These are phyloP conservation scores for Acrocephalus arundinaceus DNA, from an alignment of 2,113 vertebrate genomes.

Conservation along the genomic window DNA sequence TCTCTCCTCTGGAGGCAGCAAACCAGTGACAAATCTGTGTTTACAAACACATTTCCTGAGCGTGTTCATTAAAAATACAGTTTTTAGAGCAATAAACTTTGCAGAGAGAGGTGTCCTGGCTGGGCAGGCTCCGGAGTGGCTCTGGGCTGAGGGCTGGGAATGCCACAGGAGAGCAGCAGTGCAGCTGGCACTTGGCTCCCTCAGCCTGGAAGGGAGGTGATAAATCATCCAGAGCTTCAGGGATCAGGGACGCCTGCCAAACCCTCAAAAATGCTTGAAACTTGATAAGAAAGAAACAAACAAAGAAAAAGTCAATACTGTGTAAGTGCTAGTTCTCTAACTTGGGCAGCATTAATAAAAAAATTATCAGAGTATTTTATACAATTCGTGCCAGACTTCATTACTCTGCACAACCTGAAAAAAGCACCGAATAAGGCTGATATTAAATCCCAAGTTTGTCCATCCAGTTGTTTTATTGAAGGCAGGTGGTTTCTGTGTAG, in stretches of 20 bases:
- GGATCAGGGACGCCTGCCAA: slow-evolving; percentile 56
- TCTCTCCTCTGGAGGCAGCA: neutral
- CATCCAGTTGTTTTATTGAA: neutral
- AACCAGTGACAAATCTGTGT: neutral
- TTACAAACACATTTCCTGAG: neutral
- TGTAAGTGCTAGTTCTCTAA: neutral
- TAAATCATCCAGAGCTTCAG: slow-evolving; percentile 47
- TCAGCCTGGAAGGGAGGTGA: neutral
- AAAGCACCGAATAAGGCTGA: neutral
- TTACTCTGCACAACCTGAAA: neutral
- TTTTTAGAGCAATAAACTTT: neutral
- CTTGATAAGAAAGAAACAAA: slow-evolving; percentile 56
- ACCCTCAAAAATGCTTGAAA: slow-evolving; percentile 55
- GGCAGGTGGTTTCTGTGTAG: neutral
- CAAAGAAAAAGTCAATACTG: slow-evolving; percentile 9
- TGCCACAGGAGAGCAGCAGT: neutral
- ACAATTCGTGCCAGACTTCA: neutral
- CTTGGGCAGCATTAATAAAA: neutral
- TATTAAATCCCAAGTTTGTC: neutral
- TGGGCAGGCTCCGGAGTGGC: neutral
- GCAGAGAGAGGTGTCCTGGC: neutral
- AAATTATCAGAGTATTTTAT: neutral
- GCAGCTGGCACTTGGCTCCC: neutral
- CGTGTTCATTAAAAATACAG: neutral
- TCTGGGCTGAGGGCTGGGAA: neutral